Evolutionary conservation across 2,797 vertebrate genomes (phyloP).

Genomic region (Coreius guichenoti): DNA sequence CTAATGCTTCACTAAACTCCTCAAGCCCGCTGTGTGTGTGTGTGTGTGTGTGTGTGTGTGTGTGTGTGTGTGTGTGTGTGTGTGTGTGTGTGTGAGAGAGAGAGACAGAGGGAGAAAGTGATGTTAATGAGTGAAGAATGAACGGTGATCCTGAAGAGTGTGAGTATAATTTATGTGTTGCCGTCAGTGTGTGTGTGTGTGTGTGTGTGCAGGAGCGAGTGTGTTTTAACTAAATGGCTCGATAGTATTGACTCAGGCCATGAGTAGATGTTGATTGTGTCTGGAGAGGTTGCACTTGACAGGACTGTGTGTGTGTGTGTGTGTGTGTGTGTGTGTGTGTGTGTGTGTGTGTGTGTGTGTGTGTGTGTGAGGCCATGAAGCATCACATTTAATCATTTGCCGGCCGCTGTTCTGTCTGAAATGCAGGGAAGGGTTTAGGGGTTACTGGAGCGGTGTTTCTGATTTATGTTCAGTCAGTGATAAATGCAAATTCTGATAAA

Average conservation of each 20-base stretch:
- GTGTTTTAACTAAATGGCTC: constrained; percentile 62
- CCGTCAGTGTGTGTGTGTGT: constrained; percentile 20
- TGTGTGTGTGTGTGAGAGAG: constrained; percentile 46
- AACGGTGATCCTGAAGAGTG: constrained; percentile 9
- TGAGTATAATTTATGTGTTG: constrained; percentile 29
- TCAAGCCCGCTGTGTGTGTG: constrained; percentile 54
- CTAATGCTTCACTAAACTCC: constrained; percentile 80
- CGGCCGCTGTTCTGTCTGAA: constrained; percentile 13
- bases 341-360: constrained; percentile 60
- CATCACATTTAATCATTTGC: constrained; percentile 46
- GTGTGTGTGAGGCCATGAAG: constrained; percentile 51
- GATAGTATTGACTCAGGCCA: constrained; percentile 72
- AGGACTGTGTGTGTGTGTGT: constrained; percentile 21
- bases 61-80: constrained; percentile 49
- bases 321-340: constrained; percentile 61
- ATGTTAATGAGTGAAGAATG: constrained; percentile 41
- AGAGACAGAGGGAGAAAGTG: constrained; percentile 51
- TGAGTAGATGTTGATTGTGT: constrained; percentile 71
- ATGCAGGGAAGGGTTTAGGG: constrained; percentile 16
- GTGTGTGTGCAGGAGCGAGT: constrained; percentile 24
- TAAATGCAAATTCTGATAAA: constrained; percentile 24
- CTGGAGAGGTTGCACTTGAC: constrained; percentile 41
- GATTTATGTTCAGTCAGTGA: constrained; percentile 37
- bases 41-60: constrained; percentile 49
- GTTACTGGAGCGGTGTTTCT: constrained; percentile 8